Evolutionary conservation across 2,888 invertebrate genomes (phyloP).

Genomic region (Ophioninae sp.): DNA sequence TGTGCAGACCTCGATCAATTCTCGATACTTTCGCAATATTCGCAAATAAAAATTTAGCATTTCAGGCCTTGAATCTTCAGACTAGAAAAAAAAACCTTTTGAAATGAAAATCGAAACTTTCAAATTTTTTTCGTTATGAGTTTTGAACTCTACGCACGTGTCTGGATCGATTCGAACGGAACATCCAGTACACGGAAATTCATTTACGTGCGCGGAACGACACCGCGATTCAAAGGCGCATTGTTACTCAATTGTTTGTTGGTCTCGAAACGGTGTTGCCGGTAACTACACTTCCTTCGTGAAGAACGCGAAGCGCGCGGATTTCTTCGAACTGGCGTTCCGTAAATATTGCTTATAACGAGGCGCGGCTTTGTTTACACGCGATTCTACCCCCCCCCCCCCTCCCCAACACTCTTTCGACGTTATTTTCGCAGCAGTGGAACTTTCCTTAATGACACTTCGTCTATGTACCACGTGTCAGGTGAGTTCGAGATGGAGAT

Average conservation of each 20-base stretch:
- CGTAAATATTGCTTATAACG: background rate
- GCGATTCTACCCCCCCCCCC: background rate
- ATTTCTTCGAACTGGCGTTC: constrained; percentile 19
- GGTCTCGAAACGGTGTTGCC: constrained; percentile 60
- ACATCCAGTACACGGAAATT: constrained; percentile 9
- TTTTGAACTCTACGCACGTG: background rate
- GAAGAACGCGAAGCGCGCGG: constrained; percentile 21
- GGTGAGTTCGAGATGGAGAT: too few relatives aligned
- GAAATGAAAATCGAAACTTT: too few relatives aligned
- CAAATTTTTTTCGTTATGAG: too few relatives aligned
- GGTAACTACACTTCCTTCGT: constrained; percentile 42
- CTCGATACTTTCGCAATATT: too few relatives aligned
- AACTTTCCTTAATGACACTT: background rate
- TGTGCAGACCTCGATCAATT: too few relatives aligned
- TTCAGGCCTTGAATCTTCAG: too few relatives aligned
- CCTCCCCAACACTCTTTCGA: background rate
- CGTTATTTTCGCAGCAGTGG: background rate
- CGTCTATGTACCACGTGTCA: too few relatives aligned
- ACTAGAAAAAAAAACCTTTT: too few relatives aligned
- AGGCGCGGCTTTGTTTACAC: background rate
- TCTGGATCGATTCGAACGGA: background rate
- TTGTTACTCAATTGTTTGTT: constrained; percentile 61
- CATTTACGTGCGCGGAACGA: constrained; percentile 42
- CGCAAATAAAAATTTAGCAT: too few relatives aligned
- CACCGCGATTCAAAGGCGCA: constrained; percentile 57